Evolutionary conservation across 2,888 invertebrate genomes (phyloP).

Genomic region (Homarus gammarus): DNA sequence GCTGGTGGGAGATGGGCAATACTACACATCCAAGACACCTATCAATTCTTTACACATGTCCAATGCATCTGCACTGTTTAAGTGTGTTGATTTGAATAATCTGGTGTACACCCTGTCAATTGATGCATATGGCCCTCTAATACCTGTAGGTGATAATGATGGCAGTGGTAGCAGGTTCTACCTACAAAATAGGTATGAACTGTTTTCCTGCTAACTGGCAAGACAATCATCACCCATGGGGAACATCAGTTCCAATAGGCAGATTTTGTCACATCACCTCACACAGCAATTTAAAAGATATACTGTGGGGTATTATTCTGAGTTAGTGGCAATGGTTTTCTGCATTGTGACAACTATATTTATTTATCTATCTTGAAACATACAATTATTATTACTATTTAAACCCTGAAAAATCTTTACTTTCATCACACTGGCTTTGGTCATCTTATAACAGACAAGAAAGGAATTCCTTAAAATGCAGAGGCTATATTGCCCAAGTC

Average conservation of each 20-base stretch:
- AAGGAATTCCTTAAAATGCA: constrained; percentile 37
- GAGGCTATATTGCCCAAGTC: constrained; percentile 23
- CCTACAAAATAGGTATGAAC: background rate
- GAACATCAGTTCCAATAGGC: background rate
- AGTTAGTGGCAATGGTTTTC: constrained; percentile 10
- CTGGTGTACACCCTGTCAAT: background rate
- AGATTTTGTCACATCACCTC: constrained; percentile 4
- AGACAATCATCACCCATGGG: background rate
- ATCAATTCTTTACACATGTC: background rate
- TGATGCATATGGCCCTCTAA: background rate
- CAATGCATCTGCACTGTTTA: background rate
- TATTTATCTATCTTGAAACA: background rate
- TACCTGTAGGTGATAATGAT: constrained; percentile 4
- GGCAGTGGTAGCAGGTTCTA: background rate
- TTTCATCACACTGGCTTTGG: constrained; percentile 43
- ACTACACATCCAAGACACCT: constrained; percentile 32
- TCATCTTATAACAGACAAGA: constrained; percentile 30
- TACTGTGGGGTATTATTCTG: background rate
- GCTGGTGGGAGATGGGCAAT: constrained; percentile 20
- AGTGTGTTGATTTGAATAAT: background rate
- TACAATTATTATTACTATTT: constrained; percentile 20
- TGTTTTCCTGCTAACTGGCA: background rate
- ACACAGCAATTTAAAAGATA: constrained; percentile 11
- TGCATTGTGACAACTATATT: constrained; percentile 15
- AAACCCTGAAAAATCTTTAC: constrained; percentile 27